A percentile compares a stretch with the other conserved stretches of the same genome.
These are phyloP conservation scores for Peromyscus eremicus DNA, from an alignment of 2,797 vertebrate species.

Conservation along the genomic window DNA sequence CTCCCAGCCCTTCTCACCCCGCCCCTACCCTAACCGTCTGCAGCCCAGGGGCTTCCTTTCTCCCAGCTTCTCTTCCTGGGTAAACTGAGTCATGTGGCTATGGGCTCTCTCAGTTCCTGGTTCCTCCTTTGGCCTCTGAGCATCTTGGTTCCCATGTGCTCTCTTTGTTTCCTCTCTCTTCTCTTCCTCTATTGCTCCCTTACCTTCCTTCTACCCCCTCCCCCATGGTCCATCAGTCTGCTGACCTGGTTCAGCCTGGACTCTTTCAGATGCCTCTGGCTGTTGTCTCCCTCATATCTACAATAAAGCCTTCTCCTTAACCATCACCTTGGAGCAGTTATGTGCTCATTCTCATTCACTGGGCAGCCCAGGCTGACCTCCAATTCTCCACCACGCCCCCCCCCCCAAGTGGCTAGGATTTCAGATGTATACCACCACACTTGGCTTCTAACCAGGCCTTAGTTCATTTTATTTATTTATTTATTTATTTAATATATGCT, in stretches of 20 bases:
- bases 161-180: not conserved
- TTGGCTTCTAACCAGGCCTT: not conserved
- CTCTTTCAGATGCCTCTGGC: not conserved
- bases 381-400: not conserved
- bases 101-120: not conserved
- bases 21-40: not conserved
- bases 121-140: not conserved
- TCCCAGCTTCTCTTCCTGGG: not conserved
- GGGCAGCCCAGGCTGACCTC: not conserved
- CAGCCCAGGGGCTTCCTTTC: not conserved
- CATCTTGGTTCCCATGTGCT: not conserved
- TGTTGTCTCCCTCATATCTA: not conserved
- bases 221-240: not conserved
- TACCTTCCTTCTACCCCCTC: too few relatives aligned
- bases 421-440: not conserved
- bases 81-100: not conserved
- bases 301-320: not conserved
- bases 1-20: too few relatives aligned
- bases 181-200: not conserved
- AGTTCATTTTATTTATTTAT: not conserved
- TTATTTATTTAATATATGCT: not conserved
- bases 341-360: not conserved
- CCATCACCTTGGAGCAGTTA: not conserved
- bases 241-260: not conserved
- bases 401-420: not conserved